phyloP scores from a whole-genome alignment of 2,888 invertebrate genomes.

The Brachylomia viminalis region DNA sequence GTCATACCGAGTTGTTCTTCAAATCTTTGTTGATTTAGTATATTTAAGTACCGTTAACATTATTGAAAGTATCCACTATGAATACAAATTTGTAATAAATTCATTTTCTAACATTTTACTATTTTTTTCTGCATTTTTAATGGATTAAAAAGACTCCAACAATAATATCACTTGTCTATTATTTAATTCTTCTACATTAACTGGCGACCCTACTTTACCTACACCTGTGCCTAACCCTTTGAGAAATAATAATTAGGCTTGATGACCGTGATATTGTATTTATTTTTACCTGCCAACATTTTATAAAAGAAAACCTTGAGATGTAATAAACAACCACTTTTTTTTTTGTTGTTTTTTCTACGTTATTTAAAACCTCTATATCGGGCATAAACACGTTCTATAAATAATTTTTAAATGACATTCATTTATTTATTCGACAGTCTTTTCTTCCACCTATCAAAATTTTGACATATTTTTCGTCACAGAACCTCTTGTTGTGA shows the following conservation, averaged over 20 bases:
- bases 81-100: conserved; percentile 90
- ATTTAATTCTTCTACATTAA: conserved; percentile 26
- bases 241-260: background rate
- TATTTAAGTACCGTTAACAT: conserved; percentile 36
- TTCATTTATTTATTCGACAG: conserved; percentile 64
- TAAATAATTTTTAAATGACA: conserved; percentile 56
- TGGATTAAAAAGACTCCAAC: conserved; percentile 85
- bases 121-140: conserved; percentile 88
- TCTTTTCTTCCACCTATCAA: conserved; percentile 71
- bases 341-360: conserved; percentile 20
- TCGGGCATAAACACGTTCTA: conserved; percentile 53
- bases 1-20: conserved; percentile 56
- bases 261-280: background rate
- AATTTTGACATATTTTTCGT: conserved; percentile 55
- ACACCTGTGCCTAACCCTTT: background rate
- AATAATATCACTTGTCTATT: conserved; percentile 65
- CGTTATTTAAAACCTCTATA: conserved; percentile 17
- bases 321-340: conserved; percentile 3
- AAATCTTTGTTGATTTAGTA: conserved; percentile 59
- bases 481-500: conserved; percentile 39
- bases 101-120: conserved; percentile 88
- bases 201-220: background rate
- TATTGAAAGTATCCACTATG: conserved; percentile 58
- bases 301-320: background rate
- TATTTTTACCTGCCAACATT: background rate